Evolutionary conservation across 2,888 invertebrate genomes (phyloP), one percentile per base, ranked within the genome.

Genomic region (Volucella inflata): DNA sequence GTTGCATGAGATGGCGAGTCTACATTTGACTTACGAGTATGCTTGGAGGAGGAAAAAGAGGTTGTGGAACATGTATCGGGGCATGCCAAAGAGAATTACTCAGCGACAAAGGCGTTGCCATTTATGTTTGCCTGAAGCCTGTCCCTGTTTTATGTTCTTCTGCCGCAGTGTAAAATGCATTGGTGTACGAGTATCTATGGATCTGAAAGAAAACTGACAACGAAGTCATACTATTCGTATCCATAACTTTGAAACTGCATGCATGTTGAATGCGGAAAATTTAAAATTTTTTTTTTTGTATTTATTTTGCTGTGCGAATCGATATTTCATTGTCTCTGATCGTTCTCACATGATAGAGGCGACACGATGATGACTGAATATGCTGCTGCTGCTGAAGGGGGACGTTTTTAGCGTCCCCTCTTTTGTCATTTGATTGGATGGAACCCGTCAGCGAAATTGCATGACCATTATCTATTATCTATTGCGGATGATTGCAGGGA

Each of bases 251-350:
- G 21, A 10, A 9, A 2, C 50, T 50, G 30, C 3, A 70, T 53
- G 44, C 38, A 65, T 71, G 70, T 44, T 70, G 68, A 57, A 80
- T 62, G 75, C n/a, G n/a, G 14, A 48, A 51, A 64, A 40, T 44
- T 11, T 2, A 21, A 21, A 21, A 21, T 21, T 21, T 21, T 21
- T 21, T 30, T 30, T 6, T 30, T 30, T 30, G 6, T 65, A n/a
- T n/a, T n/a, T n/a, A n/a, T 36, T 51, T 60, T 51, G 51, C 59
- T 42, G n/a, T 76, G 72, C 55, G 72, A 83, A 83, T 83, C 78
- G 78, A 78, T 78, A 83, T 68, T 72, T 78, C 62, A 83, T 83
- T 83, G 83, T 83, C 64, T 74, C 57, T 65, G 48, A 60, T 67
- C 55, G 62, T 72, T 83, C 55, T 78, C 72, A 78, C 77, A 44